phyloP scores from a whole-genome alignment of 2,113 vertebrate genomes.

The Lasiurus cinereus region DNA sequence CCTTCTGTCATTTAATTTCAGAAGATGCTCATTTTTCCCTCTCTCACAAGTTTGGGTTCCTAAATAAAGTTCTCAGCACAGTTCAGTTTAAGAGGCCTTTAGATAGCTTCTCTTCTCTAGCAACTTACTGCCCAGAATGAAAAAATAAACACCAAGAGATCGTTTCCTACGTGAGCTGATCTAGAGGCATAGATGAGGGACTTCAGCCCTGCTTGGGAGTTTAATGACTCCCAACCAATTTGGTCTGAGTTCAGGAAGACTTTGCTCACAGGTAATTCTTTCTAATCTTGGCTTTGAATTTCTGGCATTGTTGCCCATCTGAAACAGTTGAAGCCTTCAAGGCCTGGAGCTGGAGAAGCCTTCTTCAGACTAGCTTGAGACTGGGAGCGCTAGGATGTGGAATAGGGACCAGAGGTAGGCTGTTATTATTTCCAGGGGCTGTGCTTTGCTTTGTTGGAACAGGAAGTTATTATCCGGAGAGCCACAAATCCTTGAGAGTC shows the following conservation, averaged over 20 bases:
- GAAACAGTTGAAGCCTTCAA: neutral
- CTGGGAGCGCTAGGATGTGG: neutral
- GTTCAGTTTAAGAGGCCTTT: neutral
- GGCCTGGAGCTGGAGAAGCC: neutral
- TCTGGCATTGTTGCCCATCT: neutral
- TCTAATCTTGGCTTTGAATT: neutral
- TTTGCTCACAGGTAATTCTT: conserved; percentile 15
- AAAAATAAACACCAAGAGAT: neutral
- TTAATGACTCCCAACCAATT: neutral
- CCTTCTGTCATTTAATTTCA: neutral
- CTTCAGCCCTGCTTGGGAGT: neutral
- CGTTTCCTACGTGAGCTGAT: neutral
- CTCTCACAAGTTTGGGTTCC: neutral
- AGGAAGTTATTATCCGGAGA: conserved; percentile 66
- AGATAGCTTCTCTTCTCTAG: neutral
- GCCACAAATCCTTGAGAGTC: conserved; percentile 49
- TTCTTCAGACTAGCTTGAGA: neutral
- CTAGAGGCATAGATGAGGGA: neutral
- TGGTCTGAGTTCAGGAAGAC: neutral
- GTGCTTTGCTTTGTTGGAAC: conserved; percentile 14
- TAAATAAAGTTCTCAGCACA: neutral
- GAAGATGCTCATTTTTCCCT: neutral
- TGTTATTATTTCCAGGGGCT: neutral
- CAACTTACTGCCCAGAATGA: neutral
- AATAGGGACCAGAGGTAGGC: neutral